Evolutionary conservation across 2,888 invertebrate genomes (phyloP), one percentile per base, ranked within the genome.

Genomic region (Torymus tubicola): DNA sequence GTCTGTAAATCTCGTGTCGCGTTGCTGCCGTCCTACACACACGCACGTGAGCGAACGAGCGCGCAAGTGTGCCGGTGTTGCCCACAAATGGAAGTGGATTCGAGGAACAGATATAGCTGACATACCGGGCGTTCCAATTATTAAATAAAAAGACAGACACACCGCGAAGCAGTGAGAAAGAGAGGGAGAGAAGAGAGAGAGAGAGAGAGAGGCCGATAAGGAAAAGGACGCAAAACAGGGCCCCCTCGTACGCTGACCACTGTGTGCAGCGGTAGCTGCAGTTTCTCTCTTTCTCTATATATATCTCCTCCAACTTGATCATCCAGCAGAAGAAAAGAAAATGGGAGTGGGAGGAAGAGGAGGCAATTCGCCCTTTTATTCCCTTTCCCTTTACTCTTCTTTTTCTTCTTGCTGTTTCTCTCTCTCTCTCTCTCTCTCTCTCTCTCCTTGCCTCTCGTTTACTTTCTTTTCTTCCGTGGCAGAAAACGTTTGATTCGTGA

Each of bases 71-170:
- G 80, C 31, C 71, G 65, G 14, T 16, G 80, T 76, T 75, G 75
- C 24, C 86, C 86, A 81, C 83, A 87, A 87, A 87, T 86, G 87
- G 86, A 86, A 87, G 85, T 85, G 82, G 84, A 84, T 87, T 87
- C 87, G 85, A 85, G 82, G 87, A 87, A 86, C 86, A 84, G 84
- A 86, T 85, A 86, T 86, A 82, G 83, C 84, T 83, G 83, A 84
- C 85, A 85, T 86, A 86, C 86, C 86, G 84, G 83, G 86, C 86
- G 86, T 86, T 87, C 87, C 87, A 87, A 86, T 87, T 87, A 87
- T 86, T 86, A 87, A 87, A 86, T 86, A 87, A 87, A 86, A 85
- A 84, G 84, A 84, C 81, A 71, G 82, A 78, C 74, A 71, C 71
- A 77, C 84, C 78, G 74, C 78, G 80, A 68, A 83, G 81, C 13